These are phyloP conservation scores for Rhopalosiphum padi DNA, from an alignment of 1,140 invertebrate species.

Conservation along the genomic window DNA sequence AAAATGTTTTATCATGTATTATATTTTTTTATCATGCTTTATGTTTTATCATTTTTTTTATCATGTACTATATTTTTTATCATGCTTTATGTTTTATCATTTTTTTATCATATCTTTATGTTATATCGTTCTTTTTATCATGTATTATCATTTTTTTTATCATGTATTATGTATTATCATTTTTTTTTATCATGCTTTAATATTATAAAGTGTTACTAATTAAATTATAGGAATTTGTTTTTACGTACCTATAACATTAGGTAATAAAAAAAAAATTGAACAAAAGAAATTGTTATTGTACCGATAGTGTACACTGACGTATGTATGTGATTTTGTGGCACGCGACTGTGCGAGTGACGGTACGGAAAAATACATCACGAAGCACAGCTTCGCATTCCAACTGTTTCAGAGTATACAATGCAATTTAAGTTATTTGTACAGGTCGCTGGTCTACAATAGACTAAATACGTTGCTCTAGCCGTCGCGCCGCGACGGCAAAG, in stretches of 20 bases:
- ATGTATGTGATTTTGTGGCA: constrained; percentile 34
- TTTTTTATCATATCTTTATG: no score
- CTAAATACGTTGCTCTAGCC: no score
- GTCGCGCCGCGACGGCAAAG: background rate
- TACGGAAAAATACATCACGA: constrained; percentile 14
- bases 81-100: no score
- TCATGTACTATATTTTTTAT: no score
- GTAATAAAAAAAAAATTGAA: background rate
- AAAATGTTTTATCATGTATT: no score
- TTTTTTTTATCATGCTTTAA: no score
- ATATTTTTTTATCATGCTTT: no score
- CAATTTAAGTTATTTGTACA: background rate
- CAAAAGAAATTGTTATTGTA: constrained; percentile 14
- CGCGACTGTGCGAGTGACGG: background rate
- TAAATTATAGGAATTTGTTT: constrained; percentile 33
- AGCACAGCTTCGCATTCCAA: background rate
- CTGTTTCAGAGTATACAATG: constrained; percentile 28
- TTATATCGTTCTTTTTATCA: no score
- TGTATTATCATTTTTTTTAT: no score
- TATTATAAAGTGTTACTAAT: constrained; percentile 17
- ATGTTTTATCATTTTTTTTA: no score
- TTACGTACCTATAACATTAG: constrained; percentile 33
- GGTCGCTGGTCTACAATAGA: no score
- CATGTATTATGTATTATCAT: no score
- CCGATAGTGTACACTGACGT: constrained; percentile 42